phyloP scores from a whole-genome alignment of 2,113 vertebrate genomes.

The Pristiophorus japonicus region DNA sequence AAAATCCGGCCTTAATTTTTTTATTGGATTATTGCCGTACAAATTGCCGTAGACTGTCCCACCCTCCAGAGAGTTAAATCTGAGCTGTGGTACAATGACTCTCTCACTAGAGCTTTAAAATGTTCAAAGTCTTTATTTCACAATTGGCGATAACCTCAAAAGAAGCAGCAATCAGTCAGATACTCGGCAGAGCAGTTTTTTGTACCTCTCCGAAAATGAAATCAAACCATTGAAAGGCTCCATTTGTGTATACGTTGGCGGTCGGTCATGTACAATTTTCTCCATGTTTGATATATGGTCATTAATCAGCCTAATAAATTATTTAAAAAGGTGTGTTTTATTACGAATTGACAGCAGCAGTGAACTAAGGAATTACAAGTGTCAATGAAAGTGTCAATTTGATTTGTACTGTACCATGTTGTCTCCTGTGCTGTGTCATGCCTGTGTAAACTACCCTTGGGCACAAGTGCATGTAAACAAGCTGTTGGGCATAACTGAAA shows the following conservation, averaged over 20 bases:
- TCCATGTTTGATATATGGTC: not conserved
- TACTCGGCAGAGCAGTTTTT: not conserved
- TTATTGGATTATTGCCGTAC: not conserved
- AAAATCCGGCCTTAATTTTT: not conserved
- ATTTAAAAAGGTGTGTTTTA: not conserved
- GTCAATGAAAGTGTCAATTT: constrained; percentile 1
- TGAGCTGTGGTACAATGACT: not conserved
- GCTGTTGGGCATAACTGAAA: not conserved
- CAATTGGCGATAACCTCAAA: not conserved
- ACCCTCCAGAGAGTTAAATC: not conserved
- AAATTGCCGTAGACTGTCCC: not conserved
- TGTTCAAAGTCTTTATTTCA: not conserved
- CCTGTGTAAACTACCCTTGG: not conserved
- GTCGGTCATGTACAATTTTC: not conserved
- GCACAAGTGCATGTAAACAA: not conserved
- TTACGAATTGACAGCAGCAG: not conserved
- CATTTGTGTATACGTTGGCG: not conserved
- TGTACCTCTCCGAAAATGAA: not conserved
- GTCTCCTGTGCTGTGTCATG: not conserved
- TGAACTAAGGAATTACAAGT: not conserved
- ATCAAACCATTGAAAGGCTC: not conserved
- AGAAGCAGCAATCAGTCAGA: not conserved
- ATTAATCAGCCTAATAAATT: not conserved
- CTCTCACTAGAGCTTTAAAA: not conserved
- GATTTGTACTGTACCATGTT: not conserved